Percentiles rank a stretch among this genome's conserved stretches.
Conservation (phyloP, 2,113 vertebrate species). For the Gobiocypris rarus region DNA sequence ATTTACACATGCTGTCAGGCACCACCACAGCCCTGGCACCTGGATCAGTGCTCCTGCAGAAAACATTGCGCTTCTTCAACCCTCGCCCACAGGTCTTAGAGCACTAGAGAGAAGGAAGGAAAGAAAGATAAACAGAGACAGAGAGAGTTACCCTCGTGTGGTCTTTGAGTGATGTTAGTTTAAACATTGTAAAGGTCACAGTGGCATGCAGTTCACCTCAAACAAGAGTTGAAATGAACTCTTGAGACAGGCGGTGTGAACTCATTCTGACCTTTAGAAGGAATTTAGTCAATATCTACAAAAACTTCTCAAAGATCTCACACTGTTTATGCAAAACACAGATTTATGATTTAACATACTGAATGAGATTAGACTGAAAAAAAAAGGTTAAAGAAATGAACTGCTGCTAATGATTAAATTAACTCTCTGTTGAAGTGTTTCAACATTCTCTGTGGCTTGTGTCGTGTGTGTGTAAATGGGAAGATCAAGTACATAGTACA, state of each 20-base stretch:
- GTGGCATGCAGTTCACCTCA: conserved; percentile 20
- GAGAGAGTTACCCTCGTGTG: not conserved
- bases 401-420: not conserved
- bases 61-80: conserved; percentile 83
- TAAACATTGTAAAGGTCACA: conserved; percentile 44
- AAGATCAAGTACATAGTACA: not conserved
- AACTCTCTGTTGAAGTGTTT: not conserved
- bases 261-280: conserved; percentile 31
- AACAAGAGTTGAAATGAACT: conserved; percentile 22
- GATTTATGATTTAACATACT: conserved; percentile 15
- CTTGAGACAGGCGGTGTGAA: conserved; percentile 16
- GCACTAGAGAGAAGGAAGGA: conserved; percentile 71
- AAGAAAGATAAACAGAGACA: not conserved
- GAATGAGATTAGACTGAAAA: not conserved
- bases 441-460: not conserved
- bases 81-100: conserved; percentile 96
- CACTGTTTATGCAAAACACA: not conserved
- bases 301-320: not conserved
- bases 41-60: conserved; percentile 79
- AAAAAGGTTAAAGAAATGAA: not conserved
- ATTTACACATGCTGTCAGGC: conserved; percentile 82
- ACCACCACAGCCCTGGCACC: conserved; percentile 71
- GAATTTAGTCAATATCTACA: conserved; percentile 14
- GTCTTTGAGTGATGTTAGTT: conserved; percentile 4
- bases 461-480: not conserved